phyloP scores from a whole-genome alignment of 2,888 invertebrate genomes.

The Apodemia duryi region DNA sequence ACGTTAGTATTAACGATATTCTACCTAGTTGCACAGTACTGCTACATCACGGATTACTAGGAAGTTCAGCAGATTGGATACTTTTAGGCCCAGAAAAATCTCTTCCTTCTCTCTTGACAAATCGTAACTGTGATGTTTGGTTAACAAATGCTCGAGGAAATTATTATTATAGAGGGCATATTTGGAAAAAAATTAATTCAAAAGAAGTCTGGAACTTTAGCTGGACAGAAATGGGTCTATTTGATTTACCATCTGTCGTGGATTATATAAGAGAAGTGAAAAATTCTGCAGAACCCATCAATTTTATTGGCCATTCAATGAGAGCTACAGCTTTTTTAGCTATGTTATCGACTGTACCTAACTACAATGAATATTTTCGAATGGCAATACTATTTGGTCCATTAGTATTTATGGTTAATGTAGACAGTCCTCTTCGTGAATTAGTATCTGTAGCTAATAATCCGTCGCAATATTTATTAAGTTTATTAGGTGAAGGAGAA shows the following conservation, averaged over 20 bases:
- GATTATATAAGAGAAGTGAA: conserved; percentile 48
- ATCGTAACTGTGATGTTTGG: conserved; percentile 81
- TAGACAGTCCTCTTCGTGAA: conserved; percentile 45
- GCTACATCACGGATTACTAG: conserved; percentile 59
- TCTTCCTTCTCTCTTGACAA: conserved; percentile 69
- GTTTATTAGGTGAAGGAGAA: conserved; percentile 45
- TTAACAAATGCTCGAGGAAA: conserved; percentile 71
- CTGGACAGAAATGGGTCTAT: conserved; percentile 58
- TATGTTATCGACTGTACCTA: conserved; percentile 45
- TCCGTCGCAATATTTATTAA: conserved; percentile 39
- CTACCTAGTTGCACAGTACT: conserved; percentile 34
- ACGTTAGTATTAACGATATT: conserved; percentile 37
- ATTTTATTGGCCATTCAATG: conserved; percentile 62
- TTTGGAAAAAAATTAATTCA: conserved; percentile 36
- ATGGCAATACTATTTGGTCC: conserved; percentile 53
- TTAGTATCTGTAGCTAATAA: conserved; percentile 37
- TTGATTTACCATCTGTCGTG: conserved; percentile 51
- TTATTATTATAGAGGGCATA: conserved; percentile 54
- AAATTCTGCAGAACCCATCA: conserved; percentile 42
- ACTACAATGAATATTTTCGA: conserved; percentile 50
- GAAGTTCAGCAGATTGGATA: conserved; percentile 65
- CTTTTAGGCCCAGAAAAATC: conserved; percentile 53
- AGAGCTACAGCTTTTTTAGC: conserved; percentile 56
- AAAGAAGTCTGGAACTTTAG: conserved; percentile 53
- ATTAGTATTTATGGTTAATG: conserved; percentile 50